A percentile compares a stretch with the other conserved stretches of the same genome.
phyloP scores from a whole-genome alignment of 2,888 invertebrate genomes.

The Agapostemon virescens region DNA sequence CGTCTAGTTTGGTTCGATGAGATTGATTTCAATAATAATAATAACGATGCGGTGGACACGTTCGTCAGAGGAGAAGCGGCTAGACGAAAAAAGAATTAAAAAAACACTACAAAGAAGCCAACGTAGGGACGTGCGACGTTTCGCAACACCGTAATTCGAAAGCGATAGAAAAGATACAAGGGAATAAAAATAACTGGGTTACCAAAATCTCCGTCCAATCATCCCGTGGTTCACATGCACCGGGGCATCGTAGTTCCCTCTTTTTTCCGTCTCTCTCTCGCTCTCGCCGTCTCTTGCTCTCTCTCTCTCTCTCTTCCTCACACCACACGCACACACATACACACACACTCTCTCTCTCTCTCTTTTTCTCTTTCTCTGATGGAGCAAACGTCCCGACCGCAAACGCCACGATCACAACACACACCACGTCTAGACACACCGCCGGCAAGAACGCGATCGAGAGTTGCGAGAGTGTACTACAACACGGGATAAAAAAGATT shows the following conservation, averaged over 20 bases:
- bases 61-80: background rate
- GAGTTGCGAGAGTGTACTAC: constrained; percentile 19
- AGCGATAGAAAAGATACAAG: constrained; percentile 41
- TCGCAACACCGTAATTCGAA: constrained; percentile 47
- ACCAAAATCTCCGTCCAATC: constrained; percentile 52
- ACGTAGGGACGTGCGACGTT: constrained; percentile 20
- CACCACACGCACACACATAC: too few species aligned
- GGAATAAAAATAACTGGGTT: constrained; percentile 54
- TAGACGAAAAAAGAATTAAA: background rate
- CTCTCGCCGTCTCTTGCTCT: background rate
- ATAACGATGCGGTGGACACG: constrained; percentile 37
- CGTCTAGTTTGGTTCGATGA: constrained; percentile 22
- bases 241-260: constrained; percentile 55
- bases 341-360: background rate
- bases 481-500: constrained; percentile 45
- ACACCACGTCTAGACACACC: constrained; percentile 29
- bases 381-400: constrained; percentile 24
- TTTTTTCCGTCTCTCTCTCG: constrained; percentile 5
- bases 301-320: background rate
- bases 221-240: constrained; percentile 45
- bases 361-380: background rate
- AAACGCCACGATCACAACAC: constrained; percentile 54
- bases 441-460: constrained; percentile 44
- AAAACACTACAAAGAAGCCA: constrained; percentile 30
- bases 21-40: constrained; percentile 43